A percentile compares a stretch with the other conserved stretches of the same genome.
Evolutionary conservation across 2,888 invertebrate species (phyloP).

Genomic region (Andricus curvator): DNA sequence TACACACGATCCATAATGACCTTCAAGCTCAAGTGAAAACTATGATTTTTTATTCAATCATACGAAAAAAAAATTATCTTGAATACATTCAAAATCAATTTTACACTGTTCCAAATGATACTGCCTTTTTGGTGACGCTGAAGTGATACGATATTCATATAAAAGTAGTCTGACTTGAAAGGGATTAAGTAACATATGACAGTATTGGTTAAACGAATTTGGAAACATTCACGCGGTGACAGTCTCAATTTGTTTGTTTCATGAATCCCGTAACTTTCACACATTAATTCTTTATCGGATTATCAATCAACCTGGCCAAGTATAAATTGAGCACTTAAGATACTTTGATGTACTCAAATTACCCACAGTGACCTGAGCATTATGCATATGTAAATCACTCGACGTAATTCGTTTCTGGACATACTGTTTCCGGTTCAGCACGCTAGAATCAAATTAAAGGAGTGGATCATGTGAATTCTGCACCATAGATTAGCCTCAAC

Average conservation of each 20-base stretch:
- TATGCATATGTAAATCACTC: conserved; percentile 11
- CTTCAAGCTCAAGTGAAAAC: neutral
- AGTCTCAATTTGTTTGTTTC: neutral
- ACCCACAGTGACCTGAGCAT: neutral
- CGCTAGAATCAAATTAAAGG: neutral
- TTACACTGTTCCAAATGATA: neutral
- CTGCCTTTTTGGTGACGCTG: neutral
- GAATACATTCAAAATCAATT: neutral
- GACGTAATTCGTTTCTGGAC: neutral
- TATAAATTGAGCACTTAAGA: conserved; percentile 10
- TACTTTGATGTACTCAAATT: conserved; percentile 14
- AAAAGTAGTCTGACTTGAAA: neutral
- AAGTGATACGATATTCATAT: neutral
- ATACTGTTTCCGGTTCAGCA: neutral
- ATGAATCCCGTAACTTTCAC: neutral
- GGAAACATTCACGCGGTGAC: neutral
- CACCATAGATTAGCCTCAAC: neutral
- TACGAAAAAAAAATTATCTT: neutral
- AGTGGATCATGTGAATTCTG: conserved; percentile 1
- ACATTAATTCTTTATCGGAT: conserved; percentile 9
- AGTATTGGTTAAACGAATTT: neutral
- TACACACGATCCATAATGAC: neutral
- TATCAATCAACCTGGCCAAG: conserved; percentile 1
- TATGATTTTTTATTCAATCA: neutral
- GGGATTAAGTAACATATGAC: neutral